Evolutionary conservation across 2,888 invertebrate genomes (phyloP), one percentile per base, ranked within the genome.

Genomic region (Desoria tigrina): DNA sequence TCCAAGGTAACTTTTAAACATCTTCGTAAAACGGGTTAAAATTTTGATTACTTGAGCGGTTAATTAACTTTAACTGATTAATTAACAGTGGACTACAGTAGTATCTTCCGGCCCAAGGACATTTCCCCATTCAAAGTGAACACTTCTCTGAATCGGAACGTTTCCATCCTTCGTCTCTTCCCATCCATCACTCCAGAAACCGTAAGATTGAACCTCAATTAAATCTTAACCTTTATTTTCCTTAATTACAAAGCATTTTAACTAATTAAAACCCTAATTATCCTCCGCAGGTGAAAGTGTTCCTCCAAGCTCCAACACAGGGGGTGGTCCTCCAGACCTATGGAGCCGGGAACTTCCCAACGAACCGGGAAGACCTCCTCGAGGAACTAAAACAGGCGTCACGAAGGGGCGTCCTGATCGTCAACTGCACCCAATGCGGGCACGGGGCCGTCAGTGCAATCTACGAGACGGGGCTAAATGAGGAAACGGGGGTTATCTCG

Each of bases 311-410:
- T 1, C 90, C 94, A 16, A 89, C 89, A 66, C 81, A 85, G 76
- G 90, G 97, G 16, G 88, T 96, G 0, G 90, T 98, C 0, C 80
- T 98, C 45, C 92, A 95, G 81, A 90, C 91, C 0, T 98, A 94
- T 77, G 98, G 98, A 0, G 86, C 91, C 0, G 98, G 98, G 0
- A 98, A 99, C 79, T 86, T 95, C 39, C 97, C 97, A 0, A 86
- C 88, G 0, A 89, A 90, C 78, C 85, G 93, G 9, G 81, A 82
- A n/a, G 95, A 95, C 75, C 82, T 98, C 1, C 80, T 94, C 7
- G 82, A 85, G 0, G 89, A 86, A 72, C 81, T 97, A 23, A 82
- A 83, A 28, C 83, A 83, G 0, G 94, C 95, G 0, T 84, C 88
- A 0, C 80, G 85, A 9, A 82, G 90, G 14, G 93, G 92, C 0